phyloP scores from a whole-genome alignment of 2,888 invertebrate genomes.

The Oxyteleia sp. region DNA sequence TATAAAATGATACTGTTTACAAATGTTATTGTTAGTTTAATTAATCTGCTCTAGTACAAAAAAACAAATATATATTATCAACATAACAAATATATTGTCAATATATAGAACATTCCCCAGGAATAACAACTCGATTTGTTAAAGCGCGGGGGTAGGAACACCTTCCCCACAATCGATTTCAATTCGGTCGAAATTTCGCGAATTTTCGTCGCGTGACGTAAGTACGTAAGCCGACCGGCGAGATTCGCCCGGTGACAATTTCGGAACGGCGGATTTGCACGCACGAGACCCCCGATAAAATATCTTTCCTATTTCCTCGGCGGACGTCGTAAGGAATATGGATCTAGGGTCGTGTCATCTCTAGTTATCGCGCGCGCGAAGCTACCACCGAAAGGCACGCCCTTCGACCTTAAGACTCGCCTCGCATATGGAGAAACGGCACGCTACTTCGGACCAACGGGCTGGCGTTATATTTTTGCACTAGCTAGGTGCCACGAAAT shows the following conservation, averaged over 20 bases:
- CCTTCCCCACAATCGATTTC: constrained; percentile 12
- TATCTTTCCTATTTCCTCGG: constrained; percentile 41
- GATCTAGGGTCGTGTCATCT: constrained; percentile 49
- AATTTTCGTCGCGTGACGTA: constrained; percentile 1
- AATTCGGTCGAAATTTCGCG: constrained; percentile 1
- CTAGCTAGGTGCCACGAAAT: constrained; percentile 49
- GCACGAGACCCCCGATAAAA: constrained; percentile 19
- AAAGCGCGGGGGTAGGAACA: neutral
- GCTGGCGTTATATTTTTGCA: constrained; percentile 41
- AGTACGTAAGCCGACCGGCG: neutral
- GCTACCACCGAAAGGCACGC: constrained; percentile 55
- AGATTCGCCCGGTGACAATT: constrained; percentile 16
- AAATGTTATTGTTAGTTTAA: too few relatives aligned
- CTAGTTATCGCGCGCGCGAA: constrained; percentile 40
- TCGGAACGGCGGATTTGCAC: constrained; percentile 31
- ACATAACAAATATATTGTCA: too few relatives aligned
- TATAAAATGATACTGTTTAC: too few relatives aligned
- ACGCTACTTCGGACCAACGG: constrained; percentile 45
- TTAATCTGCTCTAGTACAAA: too few relatives aligned
- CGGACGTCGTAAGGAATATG: constrained; percentile 40
- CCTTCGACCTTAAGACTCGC: constrained; percentile 62
- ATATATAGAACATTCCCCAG: too few relatives aligned
- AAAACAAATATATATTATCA: too few relatives aligned
- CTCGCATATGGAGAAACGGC: constrained; percentile 56
- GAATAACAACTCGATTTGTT: too few relatives aligned